Evolutionary conservation across 30 jellyfish, hydroid and myxozoan genomes (phyloP).

Genomic region (Aurelia coerulea): DNA sequence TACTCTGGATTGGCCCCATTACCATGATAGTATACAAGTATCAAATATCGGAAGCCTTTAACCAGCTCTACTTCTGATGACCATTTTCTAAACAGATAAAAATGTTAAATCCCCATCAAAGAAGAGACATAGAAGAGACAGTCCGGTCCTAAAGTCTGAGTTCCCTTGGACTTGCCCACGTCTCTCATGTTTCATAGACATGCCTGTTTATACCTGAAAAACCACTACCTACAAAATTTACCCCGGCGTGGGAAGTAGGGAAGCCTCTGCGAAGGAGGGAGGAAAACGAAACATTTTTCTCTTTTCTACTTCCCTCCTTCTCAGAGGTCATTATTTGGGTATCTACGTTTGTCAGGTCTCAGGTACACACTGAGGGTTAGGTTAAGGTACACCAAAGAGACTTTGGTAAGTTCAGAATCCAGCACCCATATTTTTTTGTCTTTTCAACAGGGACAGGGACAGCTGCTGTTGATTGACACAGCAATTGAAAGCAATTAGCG

Average conservation of each 20-base stretch:
- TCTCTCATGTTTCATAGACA: neutral
- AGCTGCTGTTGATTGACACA: neutral
- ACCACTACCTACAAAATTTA: too few relatives aligned
- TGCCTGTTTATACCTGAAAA: too few relatives aligned
- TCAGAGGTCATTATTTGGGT: too few relatives aligned
- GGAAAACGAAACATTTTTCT: too few relatives aligned
- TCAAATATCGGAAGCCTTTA: conserved; percentile 56
- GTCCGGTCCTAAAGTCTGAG: neutral
- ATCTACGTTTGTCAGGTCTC: too few relatives aligned
- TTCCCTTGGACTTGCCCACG: neutral
- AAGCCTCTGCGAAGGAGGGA: too few relatives aligned
- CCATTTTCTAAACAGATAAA: conserved; percentile 5
- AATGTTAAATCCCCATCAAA: neutral
- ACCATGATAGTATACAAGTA: conserved; percentile 13
- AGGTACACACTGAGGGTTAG: too few relatives aligned
- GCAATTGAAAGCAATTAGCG: neutral
- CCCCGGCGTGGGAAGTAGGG: too few relatives aligned
- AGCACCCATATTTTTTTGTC: neutral
- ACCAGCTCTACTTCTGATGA: conserved; percentile 22
- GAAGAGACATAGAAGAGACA: neutral
- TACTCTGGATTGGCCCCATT: conserved; percentile 31
- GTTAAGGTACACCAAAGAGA: too few relatives aligned
- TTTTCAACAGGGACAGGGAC: neutral
- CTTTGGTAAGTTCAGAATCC: neutral
- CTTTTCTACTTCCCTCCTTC: too few relatives aligned